Conservation (phyloP, 2,888 invertebrate species). For the Microctonus brassicae region DNA sequence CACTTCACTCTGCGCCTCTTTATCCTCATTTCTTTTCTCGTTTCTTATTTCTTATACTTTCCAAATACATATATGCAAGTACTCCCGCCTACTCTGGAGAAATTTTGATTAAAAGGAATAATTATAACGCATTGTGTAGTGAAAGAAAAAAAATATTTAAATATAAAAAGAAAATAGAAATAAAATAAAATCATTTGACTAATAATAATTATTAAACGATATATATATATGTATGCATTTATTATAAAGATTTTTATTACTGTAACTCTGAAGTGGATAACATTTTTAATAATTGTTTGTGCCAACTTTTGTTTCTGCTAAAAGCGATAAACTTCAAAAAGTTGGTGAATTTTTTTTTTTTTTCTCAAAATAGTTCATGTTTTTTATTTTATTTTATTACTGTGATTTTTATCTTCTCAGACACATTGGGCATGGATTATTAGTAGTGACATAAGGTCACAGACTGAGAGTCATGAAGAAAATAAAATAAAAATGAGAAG, state of each 20-base stretch:
- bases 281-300: not conserved
- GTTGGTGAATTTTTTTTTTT: not conserved
- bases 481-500: not conserved
- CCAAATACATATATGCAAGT: not conserved
- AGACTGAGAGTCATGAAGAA: not conserved
- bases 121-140: not conserved
- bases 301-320: not conserved
- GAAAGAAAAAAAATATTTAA: not conserved
- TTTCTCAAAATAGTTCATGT: no score
- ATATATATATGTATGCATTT: no score
- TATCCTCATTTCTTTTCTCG: not conserved
- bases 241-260: no score
- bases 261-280: no score
- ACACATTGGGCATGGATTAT: not conserved
- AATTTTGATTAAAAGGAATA: conserved; percentile 12
- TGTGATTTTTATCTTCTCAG: not conserved
- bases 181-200: no score
- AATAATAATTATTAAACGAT: no score
- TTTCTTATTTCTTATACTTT: not conserved
- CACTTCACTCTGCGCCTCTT: not conserved
- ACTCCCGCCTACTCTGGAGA: not conserved
- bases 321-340: not conserved
- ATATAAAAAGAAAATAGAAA: not conserved
- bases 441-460: not conserved
- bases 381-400: not conserved